Base-by-base conservation (phyloP, 2,797 vertebrate genomes). In the Catamblyrhynchus diadema region DNA sequence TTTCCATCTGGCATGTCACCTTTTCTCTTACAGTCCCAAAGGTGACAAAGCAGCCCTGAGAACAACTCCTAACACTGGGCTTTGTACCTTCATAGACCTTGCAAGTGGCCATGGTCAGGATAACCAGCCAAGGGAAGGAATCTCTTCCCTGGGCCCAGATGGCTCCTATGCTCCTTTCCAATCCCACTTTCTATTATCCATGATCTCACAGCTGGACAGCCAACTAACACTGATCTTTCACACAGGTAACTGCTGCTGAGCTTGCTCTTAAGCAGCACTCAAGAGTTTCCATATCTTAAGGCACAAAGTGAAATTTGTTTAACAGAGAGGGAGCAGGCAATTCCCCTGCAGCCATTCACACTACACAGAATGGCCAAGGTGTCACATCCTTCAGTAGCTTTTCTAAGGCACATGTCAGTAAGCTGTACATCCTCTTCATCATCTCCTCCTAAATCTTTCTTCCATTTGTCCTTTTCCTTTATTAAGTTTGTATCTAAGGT, bases 231-330 rank as follows among this genome's bases (percentile, higher is more conserved):
- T 11, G 1, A 12, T 41, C 27, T 56, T 66, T 39, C 81, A 64
- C 47, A 69, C n/a, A 69, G 27, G 47, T 37, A 56, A 42, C 83
- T 33, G 22, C 18, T 45, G 25, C 53, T 48, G 41, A 77, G 51
- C 41, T 60, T 47, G 20, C 33, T 82, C 81, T 48, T 30, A 62
- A 60, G 23, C 11, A 56, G 78, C 85, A 65, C 35, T 32, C 17
- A 18, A 11, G 47, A 62, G 59, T 23, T 9, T 65, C 42, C 81
- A 82, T 8, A 78, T 32, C 69, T 81, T 33, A 30, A 69, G 64
- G 88, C 50, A 93, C 72, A 57, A 94, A 78, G 37, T 47, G 23
- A 44, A 89, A 69, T 33, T 39, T 64, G 41, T 20, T 83, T 89
- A 71, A 35, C 19, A 25, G 75, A 47, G 33, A 57, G 10, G 42